Conservation (phyloP, 2,113 vertebrate genomes). For the Scalopus aquaticus region DNA sequence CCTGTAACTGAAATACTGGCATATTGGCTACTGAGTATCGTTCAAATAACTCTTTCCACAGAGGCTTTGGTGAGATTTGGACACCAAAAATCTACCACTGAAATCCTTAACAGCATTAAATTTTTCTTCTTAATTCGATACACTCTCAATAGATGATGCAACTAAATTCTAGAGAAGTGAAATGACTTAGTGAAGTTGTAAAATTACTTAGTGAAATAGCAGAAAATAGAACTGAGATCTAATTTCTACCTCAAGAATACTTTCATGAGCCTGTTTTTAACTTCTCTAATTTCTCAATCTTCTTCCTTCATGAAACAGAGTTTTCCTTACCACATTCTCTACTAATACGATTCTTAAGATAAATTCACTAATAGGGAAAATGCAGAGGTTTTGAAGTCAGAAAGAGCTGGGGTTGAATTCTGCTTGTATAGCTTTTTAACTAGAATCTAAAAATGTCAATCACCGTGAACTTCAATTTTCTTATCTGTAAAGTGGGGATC, state of each 20-base stretch:
- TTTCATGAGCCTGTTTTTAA: not conserved
- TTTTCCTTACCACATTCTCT: not conserved
- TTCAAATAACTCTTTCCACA: not conserved
- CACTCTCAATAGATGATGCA: not conserved
- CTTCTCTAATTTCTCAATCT: not conserved
- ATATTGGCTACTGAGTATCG: not conserved
- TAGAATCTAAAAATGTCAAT: not conserved
- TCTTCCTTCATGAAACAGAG: not conserved
- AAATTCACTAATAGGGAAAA: not conserved
- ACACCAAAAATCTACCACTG: not conserved
- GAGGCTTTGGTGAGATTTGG: not conserved
- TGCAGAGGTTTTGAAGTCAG: not conserved
- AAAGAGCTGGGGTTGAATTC: not conserved
- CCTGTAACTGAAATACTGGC: not conserved
- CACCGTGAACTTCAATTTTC: not conserved
- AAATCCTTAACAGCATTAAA: not conserved
- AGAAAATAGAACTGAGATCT: not conserved
- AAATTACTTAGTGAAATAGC: not conserved
- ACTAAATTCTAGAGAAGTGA: not conserved
- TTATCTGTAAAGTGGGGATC: not conserved
- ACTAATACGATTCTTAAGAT: not conserved
- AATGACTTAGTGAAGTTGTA: not conserved
- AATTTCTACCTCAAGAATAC: not conserved
- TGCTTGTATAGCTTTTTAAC: not conserved
- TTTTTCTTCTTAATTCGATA: not conserved